These are phyloP conservation scores for Scrobipalpa atriplicella DNA, from an alignment of 2,888 invertebrate species.

Conservation along the genomic window DNA sequence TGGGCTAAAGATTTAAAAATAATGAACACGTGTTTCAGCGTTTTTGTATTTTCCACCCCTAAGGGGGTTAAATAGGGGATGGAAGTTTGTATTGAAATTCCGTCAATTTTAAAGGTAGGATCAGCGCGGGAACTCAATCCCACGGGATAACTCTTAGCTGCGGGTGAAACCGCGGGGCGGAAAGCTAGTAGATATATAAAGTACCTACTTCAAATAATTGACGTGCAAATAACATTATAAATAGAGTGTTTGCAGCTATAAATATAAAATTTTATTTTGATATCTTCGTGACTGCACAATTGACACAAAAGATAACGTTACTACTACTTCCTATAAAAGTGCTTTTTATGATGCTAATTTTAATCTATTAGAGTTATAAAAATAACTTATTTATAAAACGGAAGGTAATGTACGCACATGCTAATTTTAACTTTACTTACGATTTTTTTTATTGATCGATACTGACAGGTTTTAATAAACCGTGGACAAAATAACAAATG, in stretches of 20 bases:
- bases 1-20: too few species aligned
- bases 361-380: neutral
- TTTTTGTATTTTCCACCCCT: too few species aligned
- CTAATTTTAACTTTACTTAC: neutral
- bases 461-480: neutral
- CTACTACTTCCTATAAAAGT: neutral
- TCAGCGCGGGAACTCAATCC: too few species aligned
- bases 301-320: neutral
- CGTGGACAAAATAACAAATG: neutral
- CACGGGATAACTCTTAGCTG: too few species aligned
- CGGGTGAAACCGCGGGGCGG: too few species aligned
- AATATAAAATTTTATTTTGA: neutral
- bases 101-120: too few species aligned
- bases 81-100: too few species aligned
- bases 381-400: conserved; percentile 9
- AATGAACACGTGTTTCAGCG: too few species aligned
- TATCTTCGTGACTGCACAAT: conserved; percentile 5
- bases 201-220: neutral
- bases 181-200: too few species aligned
- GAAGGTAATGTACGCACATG: conserved; percentile 21
- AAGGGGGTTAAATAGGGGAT: too few species aligned
- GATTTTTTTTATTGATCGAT: neutral
- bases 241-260: neutral
- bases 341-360: neutral
- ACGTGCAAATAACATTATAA: neutral